Evolutionary conservation across 2,113 vertebrate species (phyloP), one percentile per base, ranked within the genome.

Genomic region (Strix uralensis): DNA sequence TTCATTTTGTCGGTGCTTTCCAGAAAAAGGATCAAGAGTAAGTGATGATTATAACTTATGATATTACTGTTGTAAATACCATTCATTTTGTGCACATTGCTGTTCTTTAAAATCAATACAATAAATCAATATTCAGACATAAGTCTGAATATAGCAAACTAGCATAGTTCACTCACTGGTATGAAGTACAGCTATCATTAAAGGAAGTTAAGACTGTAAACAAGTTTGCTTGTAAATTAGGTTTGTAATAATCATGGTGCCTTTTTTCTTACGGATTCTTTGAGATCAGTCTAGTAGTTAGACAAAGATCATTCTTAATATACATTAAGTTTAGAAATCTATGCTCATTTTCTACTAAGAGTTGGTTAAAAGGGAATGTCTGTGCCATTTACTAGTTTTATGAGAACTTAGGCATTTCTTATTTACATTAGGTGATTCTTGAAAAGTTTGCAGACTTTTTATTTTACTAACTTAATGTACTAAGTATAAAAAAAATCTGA

Each of bases 1-100:
- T 86, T 98, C 97, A 36, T 81, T 95, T 94, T 99, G 98, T 81
- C 98, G 88, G 63, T 99, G 99, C 97, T 98, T 98, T 73, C 98
- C 98, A 61, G 97, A 98, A 69, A 99, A 99, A 98, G 99, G 99
- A 97, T 97, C 98, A 12, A 98, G 95, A 98, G 98, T 99, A 97
- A 98, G 98, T 94, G 46, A 38, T 83, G 42, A 49, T 61, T 85
- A 75, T 27, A 88, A 30, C 3, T 55, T 86, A 27, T 51, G 34
- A 34, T 23, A 69, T 46, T 66, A 29, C 18, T 36, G 11, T 29
- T 81, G 44, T 55, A 89, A 91, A 54, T 72, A 61, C 25, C 54
- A 26, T 59, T 85, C 5, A 22, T 75, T 94, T 88, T 66, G 23
- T 81, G 49, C 54, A 66, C 9, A 13, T n/a, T 67, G 21, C 18